These are phyloP conservation scores for Burhinus bistriatus DNA, from an alignment of 2,113 vertebrate species.

Conservation along the genomic window DNA sequence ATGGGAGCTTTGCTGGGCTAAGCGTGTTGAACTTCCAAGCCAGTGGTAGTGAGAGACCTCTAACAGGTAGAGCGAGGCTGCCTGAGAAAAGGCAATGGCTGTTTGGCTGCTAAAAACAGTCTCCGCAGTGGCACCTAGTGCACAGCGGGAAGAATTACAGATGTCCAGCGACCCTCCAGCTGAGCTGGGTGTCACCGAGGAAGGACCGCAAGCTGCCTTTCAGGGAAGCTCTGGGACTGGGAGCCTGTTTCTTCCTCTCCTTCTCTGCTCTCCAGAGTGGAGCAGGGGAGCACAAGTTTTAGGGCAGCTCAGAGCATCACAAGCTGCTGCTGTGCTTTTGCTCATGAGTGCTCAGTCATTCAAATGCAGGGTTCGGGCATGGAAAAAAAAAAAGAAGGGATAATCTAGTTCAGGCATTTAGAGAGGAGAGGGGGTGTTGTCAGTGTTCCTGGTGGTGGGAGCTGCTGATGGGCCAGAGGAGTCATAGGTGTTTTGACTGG, in stretches of 20 bases:
- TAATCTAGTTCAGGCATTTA: not conserved
- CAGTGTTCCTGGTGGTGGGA: not conserved
- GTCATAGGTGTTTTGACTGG: not conserved
- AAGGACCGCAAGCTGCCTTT: not conserved
- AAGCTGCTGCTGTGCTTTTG: not conserved
- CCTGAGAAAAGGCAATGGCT: not conserved
- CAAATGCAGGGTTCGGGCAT: not conserved
- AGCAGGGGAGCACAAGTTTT: not conserved
- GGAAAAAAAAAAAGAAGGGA: fast-evolving
- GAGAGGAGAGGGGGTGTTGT: not conserved
- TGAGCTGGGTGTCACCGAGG: not conserved
- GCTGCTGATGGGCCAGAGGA: not conserved
- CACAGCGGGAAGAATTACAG: constrained; percentile 6
- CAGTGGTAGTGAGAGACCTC: not conserved
- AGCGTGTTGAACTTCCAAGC: not conserved
- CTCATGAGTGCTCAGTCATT: not conserved
- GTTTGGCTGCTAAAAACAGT: not conserved
- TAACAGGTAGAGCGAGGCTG: not conserved
- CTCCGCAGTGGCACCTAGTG: constrained; percentile 28
- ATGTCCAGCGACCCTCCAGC: not conserved
- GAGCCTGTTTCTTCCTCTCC: not conserved
- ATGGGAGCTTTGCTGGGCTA: not conserved
- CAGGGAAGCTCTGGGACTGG: not conserved
- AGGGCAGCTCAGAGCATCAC: not conserved
- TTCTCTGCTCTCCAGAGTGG: not conserved